Evolutionary conservation across 2,113 vertebrate species (phyloP).

Genomic region (Petromus typicus): DNA sequence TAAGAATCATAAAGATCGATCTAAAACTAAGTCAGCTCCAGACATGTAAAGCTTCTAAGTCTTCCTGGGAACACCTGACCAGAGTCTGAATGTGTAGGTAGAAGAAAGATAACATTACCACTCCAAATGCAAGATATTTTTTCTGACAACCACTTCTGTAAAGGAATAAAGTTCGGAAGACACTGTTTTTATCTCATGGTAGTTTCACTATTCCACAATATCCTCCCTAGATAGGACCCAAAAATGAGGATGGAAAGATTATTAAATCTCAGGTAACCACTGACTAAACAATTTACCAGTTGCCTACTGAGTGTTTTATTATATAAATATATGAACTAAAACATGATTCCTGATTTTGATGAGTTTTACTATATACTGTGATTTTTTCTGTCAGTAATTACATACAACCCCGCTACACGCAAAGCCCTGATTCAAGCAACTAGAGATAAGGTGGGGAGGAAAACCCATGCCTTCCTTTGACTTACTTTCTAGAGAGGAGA

Average conservation of each 20-base stretch:
- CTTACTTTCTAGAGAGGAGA: not conserved
- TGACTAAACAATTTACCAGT: not conserved
- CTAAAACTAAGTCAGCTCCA: conserved; percentile 22
- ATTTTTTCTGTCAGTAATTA: not conserved
- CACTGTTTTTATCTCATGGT: not conserved
- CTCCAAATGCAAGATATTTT: not conserved
- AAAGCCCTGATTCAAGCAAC: not conserved
- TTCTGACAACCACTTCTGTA: conserved; percentile 13
- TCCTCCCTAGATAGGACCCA: not conserved
- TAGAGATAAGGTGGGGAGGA: not conserved
- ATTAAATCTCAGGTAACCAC: not conserved
- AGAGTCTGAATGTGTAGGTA: not conserved
- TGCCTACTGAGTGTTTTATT: not conserved
- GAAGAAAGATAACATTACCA: not conserved
- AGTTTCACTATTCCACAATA: not conserved
- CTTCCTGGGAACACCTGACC: not conserved
- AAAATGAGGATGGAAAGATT: not conserved
- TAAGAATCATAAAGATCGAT: not conserved
- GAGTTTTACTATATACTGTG: not conserved
- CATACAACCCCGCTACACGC: not conserved
- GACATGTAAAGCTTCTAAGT: not conserved
- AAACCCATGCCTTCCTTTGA: conserved; percentile 1
- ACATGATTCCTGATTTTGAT: not conserved
- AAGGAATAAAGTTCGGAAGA: conserved; percentile 7
- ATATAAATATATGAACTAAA: conserved; percentile 5